Conservation (phyloP, 2,797 vertebrate species). For the Dermochelys coriacea region DNA sequence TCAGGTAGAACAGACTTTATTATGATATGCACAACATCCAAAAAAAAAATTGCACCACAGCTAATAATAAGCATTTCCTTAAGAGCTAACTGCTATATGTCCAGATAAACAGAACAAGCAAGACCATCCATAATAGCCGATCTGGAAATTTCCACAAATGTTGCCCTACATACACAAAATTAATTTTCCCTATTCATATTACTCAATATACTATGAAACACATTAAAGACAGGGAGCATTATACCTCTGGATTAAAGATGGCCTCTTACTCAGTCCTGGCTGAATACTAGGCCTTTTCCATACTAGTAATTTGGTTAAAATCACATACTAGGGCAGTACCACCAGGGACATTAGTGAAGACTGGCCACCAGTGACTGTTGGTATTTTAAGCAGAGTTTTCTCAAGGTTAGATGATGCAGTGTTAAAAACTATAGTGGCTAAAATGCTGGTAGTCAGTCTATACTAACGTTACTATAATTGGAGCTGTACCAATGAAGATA, state of each 20-base stretch:
- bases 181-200: background rate
- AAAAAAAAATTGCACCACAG: background rate
- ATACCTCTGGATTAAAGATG: background rate
- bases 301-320: background rate
- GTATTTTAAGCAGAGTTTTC: background rate
- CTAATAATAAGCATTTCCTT: background rate
- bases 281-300: background rate
- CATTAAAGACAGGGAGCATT: background rate
- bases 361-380: background rate
- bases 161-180: background rate
- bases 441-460: background rate
- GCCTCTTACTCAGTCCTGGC: background rate
- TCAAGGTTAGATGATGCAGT: background rate
- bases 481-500: background rate
- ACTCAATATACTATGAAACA: rapidly evolving
- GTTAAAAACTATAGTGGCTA: background rate
- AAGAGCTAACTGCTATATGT: background rate
- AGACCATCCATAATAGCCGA: background rate
- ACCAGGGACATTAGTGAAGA: background rate
- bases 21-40: background rate
- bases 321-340: background rate
- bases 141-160: background rate
- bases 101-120: background rate
- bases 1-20: background rate
- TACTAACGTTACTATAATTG: background rate